These are phyloP conservation scores for Tetheella fluctuosa DNA, from an alignment of 2,888 invertebrate species.

Conservation along the genomic window DNA sequence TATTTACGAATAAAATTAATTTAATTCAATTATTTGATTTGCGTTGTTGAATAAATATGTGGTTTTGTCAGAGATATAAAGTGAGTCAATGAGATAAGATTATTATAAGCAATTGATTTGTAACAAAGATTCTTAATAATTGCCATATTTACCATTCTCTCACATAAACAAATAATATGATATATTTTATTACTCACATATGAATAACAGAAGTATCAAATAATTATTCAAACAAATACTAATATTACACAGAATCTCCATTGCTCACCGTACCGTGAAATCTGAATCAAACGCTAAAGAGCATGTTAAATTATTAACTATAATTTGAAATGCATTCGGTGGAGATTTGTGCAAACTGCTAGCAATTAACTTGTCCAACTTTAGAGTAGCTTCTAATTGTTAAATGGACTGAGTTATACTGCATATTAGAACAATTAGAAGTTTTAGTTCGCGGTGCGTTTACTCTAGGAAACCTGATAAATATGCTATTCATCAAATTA, in stretches of 20 bases:
- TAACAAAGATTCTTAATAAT: too few relatives aligned
- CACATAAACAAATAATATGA: too few relatives aligned
- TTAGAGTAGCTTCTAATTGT: constrained; percentile 16
- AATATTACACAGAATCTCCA: background rate
- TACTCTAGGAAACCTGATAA: too few relatives aligned
- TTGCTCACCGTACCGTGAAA: constrained; percentile 25
- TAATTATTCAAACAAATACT: background rate
- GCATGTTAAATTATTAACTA: constrained; percentile 39
- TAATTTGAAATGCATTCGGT: constrained; percentile 21
- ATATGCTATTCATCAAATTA: background rate
- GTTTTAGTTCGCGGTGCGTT: too few relatives aligned
- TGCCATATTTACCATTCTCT: too few relatives aligned
- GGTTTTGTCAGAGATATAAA: background rate
- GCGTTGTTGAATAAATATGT: background rate
- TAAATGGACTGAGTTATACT: constrained; percentile 10
- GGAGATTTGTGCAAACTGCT: constrained; percentile 33
- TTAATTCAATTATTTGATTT: background rate
- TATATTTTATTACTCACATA: too few relatives aligned
- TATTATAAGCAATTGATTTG: too few relatives aligned
- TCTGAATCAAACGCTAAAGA: constrained; percentile 8
- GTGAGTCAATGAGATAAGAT: too few relatives aligned
- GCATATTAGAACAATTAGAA: too few relatives aligned
- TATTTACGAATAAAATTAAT: constrained; percentile 10
- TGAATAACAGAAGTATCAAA: too few relatives aligned
- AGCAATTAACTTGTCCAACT: constrained; percentile 20